phyloP scores from a whole-genome alignment of 2,797 vertebrate species.

The Coilia nasus region DNA sequence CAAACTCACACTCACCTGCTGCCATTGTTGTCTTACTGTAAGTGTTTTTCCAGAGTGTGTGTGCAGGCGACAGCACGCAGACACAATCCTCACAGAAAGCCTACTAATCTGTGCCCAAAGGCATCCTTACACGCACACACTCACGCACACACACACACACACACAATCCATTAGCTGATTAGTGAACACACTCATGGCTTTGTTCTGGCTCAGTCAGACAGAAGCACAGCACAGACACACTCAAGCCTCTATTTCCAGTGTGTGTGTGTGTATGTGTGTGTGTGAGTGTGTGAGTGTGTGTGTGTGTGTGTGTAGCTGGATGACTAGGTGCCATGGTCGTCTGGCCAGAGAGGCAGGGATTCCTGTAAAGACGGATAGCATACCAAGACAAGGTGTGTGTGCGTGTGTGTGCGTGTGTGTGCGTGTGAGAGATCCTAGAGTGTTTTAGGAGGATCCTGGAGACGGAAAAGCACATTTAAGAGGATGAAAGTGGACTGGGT shows the following conservation, averaged over 20 bases:
- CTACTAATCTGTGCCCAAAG: background rate
- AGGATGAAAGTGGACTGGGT: conserved; percentile 44
- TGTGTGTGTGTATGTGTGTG: too few species aligned
- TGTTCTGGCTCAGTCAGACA: background rate
- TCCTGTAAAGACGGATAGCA: too few species aligned
- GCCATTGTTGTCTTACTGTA: background rate
- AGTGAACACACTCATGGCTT: background rate
- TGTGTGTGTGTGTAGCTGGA: too few species aligned
- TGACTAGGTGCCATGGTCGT: too few species aligned
- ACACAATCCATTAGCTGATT: conserved; percentile 6
- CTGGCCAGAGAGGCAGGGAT: too few species aligned
- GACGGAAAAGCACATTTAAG: conserved; percentile 15
- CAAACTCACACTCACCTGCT: background rate
- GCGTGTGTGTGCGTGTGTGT: too few species aligned
- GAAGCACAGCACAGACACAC: background rate
- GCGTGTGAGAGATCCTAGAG: too few species aligned
- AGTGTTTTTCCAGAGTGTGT: background rate
- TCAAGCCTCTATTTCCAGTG: background rate
- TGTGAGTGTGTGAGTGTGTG: too few species aligned
- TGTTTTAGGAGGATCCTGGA: too few species aligned
- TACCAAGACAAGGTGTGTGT: too few species aligned
- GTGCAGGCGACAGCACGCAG: background rate
- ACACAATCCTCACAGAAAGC: background rate
- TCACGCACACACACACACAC: background rate
- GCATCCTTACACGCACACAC: background rate